Percentiles rank a stretch among this genome's conserved stretches.
Conservation (phyloP, 2,888 invertebrate species). For the Cetonia aurata region DNA sequence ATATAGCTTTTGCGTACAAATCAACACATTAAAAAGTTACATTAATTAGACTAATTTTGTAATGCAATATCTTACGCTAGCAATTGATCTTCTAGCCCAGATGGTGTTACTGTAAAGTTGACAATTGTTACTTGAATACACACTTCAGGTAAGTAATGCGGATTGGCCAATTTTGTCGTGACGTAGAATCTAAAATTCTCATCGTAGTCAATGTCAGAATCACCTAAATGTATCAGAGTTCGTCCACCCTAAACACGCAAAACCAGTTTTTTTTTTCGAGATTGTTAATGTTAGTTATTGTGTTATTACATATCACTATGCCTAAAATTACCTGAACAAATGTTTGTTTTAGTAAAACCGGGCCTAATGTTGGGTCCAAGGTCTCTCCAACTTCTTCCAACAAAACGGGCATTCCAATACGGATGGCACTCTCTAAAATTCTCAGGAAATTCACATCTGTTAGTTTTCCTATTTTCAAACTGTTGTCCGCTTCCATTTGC, state of each 20-base stretch:
- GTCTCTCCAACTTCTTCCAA: slow-evolving; percentile 91
- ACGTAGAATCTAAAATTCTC: slow-evolving; percentile 88
- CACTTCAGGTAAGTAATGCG: slow-evolving; percentile 93
- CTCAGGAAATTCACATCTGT: slow-evolving; percentile 82
- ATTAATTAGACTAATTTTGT: too few relatives aligned
- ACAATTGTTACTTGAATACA: slow-evolving; percentile 93
- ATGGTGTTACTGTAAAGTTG: slow-evolving; percentile 92
- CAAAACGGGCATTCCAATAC: slow-evolving; percentile 87
- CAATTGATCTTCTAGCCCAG: slow-evolving; percentile 92
- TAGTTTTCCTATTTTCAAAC: slow-evolving; percentile 83
- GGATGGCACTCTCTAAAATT: slow-evolving; percentile 83
- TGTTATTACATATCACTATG: not conserved
- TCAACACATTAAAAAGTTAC: too few relatives aligned
- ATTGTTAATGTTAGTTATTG: not conserved
- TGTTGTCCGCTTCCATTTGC: slow-evolving; percentile 84
- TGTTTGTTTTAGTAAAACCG: slow-evolving; percentile 85
- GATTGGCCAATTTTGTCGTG: slow-evolving; percentile 92
- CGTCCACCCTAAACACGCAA: slow-evolving; percentile 75
- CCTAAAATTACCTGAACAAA: slow-evolving; percentile 73
- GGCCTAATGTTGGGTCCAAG: slow-evolving; percentile 88
- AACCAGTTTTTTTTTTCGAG: slow-evolving; percentile 3
- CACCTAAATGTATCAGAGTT: slow-evolving; percentile 85
- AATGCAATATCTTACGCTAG: slow-evolving; percentile 84
- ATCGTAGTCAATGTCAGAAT: slow-evolving; percentile 91
- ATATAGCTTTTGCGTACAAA: too few relatives aligned